These are phyloP conservation scores for Neuroterus valhalla DNA, from an alignment of 1,140 invertebrate species.

Conservation along the genomic window DNA sequence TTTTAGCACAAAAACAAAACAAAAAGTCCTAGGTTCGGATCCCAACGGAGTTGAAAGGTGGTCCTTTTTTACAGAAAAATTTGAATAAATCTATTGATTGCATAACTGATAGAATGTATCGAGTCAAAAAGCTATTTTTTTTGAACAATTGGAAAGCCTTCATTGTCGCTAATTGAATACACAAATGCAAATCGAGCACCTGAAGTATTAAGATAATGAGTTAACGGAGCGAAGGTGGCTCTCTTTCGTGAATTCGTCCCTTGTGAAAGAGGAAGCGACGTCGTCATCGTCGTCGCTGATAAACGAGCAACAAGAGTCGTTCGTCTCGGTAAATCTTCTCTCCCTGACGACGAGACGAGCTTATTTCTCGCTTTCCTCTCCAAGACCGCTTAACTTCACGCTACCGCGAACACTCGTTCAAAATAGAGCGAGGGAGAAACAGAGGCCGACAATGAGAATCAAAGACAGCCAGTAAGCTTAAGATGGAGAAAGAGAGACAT, in stretches of 20 bases:
- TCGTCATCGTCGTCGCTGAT: constrained; percentile 5
- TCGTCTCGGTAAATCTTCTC: constrained; percentile 28
- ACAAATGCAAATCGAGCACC: constrained; percentile 22
- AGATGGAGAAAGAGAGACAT: background rate
- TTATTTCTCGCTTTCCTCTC: constrained; percentile 27
- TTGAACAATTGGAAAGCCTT: too few relatives aligned
- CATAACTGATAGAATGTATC: too few relatives aligned
- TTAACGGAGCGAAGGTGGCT: constrained; percentile 19
- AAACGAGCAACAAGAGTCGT: constrained; percentile 28
- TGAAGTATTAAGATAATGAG: constrained; percentile 29
- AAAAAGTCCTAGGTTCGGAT: too few relatives aligned
- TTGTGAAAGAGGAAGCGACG: background rate
- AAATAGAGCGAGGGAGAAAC: constrained; percentile 17
- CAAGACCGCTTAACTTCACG: constrained; percentile 26
- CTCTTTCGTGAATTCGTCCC: constrained; percentile 4
- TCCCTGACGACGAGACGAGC: constrained; percentile 29
- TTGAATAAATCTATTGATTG: too few relatives aligned
- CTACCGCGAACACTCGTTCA: constrained; percentile 29
- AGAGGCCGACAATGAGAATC: constrained; percentile 22
- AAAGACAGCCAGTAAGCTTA: constrained; percentile 15
- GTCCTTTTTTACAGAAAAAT: too few relatives aligned
- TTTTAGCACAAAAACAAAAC: too few relatives aligned
- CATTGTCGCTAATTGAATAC: constrained; percentile 12
- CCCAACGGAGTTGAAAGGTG: too few relatives aligned
- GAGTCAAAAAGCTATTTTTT: too few relatives aligned